Conservation (phyloP, 2,888 invertebrate species). For the Didymodactylos carnosus region DNA sequence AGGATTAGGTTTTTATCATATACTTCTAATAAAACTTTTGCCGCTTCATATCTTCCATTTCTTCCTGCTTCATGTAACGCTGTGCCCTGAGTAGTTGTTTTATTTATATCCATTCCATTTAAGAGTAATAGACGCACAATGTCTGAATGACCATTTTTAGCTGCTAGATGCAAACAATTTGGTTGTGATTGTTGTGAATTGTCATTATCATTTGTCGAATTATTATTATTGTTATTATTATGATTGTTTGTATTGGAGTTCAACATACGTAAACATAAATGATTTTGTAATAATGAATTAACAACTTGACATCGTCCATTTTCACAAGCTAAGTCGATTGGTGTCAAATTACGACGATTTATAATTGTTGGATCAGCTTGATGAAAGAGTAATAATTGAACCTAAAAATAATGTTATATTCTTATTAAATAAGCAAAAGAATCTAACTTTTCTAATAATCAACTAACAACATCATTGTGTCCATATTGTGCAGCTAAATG, state of each 20-base stretch:
- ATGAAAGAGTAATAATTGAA: neutral
- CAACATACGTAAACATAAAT: neutral
- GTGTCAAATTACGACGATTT: slow-evolving; percentile 21
- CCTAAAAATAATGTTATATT: too few species aligned
- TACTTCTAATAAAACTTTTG: slow-evolving; percentile 30
- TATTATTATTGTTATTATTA: neutral
- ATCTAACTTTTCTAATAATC: too few species aligned
- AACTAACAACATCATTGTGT: neutral
- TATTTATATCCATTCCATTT: slow-evolving; percentile 35
- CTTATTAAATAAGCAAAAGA: too few species aligned
- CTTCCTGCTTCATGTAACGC: slow-evolving; percentile 37
- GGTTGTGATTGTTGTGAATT: too few species aligned
- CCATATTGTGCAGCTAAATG: slow-evolving; percentile 31
- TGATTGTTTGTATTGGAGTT: too few species aligned
- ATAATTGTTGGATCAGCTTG: neutral
- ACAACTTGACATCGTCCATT: slow-evolving; percentile 32
- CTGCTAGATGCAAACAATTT: slow-evolving; percentile 30
- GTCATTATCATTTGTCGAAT: too few species aligned
- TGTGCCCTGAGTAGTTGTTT: slow-evolving; percentile 32
- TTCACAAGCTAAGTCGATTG: slow-evolving; percentile 38
- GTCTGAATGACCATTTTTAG: slow-evolving; percentile 34
- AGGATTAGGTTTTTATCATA: too few species aligned
- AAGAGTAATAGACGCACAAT: slow-evolving; percentile 34
- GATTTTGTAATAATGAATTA: neutral
- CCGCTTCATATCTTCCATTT: slow-evolving; percentile 36